These are phyloP conservation scores for Galerucella pusilla DNA, from an alignment of 2,888 invertebrate genomes.

Conservation along the genomic window DNA sequence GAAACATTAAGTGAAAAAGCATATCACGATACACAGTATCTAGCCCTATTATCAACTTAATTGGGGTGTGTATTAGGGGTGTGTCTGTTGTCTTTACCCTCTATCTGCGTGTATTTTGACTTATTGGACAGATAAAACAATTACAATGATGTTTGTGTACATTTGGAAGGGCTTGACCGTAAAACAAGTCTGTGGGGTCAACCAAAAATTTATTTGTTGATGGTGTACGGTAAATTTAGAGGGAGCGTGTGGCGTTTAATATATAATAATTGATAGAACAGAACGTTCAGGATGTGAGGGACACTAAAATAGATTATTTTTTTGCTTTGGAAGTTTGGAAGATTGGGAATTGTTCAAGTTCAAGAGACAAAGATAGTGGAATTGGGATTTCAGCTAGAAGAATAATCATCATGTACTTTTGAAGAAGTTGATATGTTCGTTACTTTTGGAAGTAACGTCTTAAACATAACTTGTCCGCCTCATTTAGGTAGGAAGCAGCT, in stretches of 20 bases:
- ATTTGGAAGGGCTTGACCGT: constrained; percentile 3
- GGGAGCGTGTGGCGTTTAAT: background rate
- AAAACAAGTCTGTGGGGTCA: background rate
- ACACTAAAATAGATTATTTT: too few relatives aligned
- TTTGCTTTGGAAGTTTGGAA: too few relatives aligned
- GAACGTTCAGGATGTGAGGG: too few relatives aligned
- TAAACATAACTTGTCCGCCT: too few relatives aligned
- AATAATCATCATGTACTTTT: too few relatives aligned
- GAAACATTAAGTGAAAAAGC: background rate
- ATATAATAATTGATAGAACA: background rate
- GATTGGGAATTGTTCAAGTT: too few relatives aligned
- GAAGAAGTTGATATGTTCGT: too few relatives aligned
- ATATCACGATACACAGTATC: background rate
- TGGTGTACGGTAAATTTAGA: background rate
- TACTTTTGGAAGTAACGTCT: too few relatives aligned
- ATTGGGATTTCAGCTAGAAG: too few relatives aligned
- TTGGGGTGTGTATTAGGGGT: constrained; percentile 9
- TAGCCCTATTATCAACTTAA: constrained; percentile 11
- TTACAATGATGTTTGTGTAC: constrained; percentile 2
- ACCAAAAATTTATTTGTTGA: background rate
- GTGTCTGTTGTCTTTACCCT: constrained; percentile 4
- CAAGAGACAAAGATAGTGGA: too few relatives aligned
- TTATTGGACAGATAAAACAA: constrained; percentile 10
- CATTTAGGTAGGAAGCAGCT: too few relatives aligned
- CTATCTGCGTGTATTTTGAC: constrained; percentile 12